A percentile compares a stretch with the other conserved stretches of the same genome.
Evolutionary conservation across 2,888 invertebrate genomes (phyloP).

Genomic region (Mayetiola destructor): DNA sequence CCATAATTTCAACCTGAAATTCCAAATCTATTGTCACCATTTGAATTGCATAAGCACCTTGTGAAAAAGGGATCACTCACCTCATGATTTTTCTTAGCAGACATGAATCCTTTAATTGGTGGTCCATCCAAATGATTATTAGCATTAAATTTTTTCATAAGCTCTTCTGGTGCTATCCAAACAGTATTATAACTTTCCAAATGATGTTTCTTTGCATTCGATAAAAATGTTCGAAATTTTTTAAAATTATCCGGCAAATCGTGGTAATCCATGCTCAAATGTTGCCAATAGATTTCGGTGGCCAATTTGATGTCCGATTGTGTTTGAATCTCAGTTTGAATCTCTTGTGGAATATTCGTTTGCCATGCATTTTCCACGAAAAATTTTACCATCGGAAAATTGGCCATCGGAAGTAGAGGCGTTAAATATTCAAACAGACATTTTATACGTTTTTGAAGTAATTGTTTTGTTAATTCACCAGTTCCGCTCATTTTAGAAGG

Average conservation of each 20-base stretch:
- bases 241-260: not conserved
- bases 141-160: conserved; percentile 29
- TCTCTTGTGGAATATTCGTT: conserved; percentile 39
- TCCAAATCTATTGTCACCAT: not conserved
- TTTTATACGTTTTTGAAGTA: conserved; percentile 23
- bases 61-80: conserved; percentile 27
- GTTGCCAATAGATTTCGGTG: conserved; percentile 39
- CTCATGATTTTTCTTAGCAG: conserved; percentile 68
- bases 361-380: conserved; percentile 53
- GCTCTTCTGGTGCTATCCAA: conserved; percentile 35
- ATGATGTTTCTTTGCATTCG: not conserved
- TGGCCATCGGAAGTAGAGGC: conserved; percentile 46
- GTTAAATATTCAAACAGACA: conserved; percentile 37
- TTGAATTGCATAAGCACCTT: not conserved
- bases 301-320: conserved; percentile 32
- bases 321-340: conserved; percentile 39
- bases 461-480: conserved; percentile 20
- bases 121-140: conserved; percentile 29
- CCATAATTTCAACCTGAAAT: conserved; percentile 46
- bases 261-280: conserved; percentile 19
- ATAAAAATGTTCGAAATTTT: conserved; percentile 12
- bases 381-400: conserved; percentile 66
- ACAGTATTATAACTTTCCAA: conserved; percentile 26
- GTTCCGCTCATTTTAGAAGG: conserved; percentile 38
- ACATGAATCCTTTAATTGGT: conserved; percentile 56